Conservation (phyloP, 2,888 invertebrate genomes). For the Lithophane leautieri region DNA sequence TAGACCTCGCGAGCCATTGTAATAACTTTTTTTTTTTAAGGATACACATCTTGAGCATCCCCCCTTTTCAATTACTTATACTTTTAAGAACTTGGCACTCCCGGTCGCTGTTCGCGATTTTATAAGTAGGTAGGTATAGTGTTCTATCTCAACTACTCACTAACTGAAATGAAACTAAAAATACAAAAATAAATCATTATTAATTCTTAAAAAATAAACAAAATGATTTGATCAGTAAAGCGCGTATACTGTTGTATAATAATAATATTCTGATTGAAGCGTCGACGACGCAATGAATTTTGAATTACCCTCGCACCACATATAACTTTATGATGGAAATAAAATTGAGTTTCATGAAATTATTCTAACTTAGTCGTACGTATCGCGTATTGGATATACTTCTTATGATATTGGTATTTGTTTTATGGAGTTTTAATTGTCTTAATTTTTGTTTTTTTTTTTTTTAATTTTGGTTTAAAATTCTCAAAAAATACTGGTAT, state of each 20-base stretch:
- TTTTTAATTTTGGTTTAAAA: too few species aligned
- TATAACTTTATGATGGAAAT: constrained; percentile 58
- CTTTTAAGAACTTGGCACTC: neutral
- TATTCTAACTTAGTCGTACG: constrained; percentile 28
- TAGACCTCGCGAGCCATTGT: neutral
- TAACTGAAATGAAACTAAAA: neutral
- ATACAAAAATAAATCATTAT: neutral
- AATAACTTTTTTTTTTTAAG: neutral
- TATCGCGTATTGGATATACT: constrained; percentile 26
- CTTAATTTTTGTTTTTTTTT: too few species aligned
- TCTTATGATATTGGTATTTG: constrained; percentile 12
- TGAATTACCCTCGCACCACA: constrained; percentile 39
- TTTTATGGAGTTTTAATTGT: constrained; percentile 9
- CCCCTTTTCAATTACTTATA: neutral
- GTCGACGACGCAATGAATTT: constrained; percentile 51
- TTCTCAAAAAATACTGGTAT: too few species aligned
- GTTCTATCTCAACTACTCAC: too few species aligned
- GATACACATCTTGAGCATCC: neutral
- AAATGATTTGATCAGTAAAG: constrained; percentile 23
- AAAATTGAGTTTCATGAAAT: constrained; percentile 54
- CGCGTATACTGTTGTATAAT: constrained; percentile 10
- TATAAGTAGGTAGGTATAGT: too few species aligned
- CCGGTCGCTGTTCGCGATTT: too few species aligned
- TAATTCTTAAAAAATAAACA: constrained; percentile 12
- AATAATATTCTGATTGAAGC: constrained; percentile 28